A percentile compares a stretch with the other conserved stretches of the same genome.
These are phyloP conservation scores for Ophioderma brevispina DNA, from an alignment of 35 echinoderm and acorn worm species.

Conservation along the genomic window DNA sequence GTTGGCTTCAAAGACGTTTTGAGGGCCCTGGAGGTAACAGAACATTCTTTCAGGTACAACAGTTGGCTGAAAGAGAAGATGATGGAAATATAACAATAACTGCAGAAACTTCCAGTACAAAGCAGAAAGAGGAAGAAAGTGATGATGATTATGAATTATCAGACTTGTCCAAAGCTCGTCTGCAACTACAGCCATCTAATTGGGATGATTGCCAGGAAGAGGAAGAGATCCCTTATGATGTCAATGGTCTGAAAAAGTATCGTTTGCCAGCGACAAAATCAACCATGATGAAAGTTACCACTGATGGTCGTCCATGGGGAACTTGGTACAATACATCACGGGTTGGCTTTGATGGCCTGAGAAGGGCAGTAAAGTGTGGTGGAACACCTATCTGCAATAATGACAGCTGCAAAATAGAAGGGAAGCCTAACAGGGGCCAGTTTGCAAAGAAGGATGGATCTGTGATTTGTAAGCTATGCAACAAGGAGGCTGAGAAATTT, in stretches of 20 bases:
- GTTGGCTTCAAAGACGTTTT: conserved; percentile 30
- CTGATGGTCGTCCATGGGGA: conserved; percentile 21
- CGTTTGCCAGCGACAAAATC: not conserved
- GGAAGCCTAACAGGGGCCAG: not conserved
- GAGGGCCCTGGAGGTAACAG: not conserved
- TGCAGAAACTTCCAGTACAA: too few species aligned
- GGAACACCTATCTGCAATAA: conserved; percentile 2
- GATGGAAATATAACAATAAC: too few species aligned
- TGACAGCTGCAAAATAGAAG: not conserved
- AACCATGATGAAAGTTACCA: conserved; percentile 26
- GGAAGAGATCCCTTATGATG: conserved; percentile 11
- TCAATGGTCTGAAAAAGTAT: conserved; percentile 17
- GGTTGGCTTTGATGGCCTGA: not conserved
- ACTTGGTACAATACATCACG: not conserved
- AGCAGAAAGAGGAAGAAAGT: not conserved
- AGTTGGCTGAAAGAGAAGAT: not conserved
- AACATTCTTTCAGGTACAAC: not conserved
- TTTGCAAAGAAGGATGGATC: not conserved
- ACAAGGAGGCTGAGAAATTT: not conserved
- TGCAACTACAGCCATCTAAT: not conserved
- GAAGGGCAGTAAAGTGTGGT: not conserved
- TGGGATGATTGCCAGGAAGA: conserved; percentile 26
- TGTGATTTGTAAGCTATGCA: not conserved
- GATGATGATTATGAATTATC: not conserved
- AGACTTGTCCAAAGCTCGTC: not conserved